phyloP scores from a whole-genome alignment of 2,888 invertebrate genomes.

The Eustalomyia histrio region DNA sequence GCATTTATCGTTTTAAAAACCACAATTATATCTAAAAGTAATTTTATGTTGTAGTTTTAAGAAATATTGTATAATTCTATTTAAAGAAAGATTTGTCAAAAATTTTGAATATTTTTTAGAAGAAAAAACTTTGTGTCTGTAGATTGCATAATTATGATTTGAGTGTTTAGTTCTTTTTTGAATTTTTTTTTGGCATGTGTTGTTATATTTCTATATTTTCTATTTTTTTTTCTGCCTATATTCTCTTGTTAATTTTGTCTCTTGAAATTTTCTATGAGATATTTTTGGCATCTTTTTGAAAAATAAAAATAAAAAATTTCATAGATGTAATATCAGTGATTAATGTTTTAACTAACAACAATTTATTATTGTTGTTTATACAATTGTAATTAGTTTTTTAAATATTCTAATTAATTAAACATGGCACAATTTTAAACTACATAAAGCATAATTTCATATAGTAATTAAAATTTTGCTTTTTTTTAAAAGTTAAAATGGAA shows the following conservation, averaged over 20 bases:
- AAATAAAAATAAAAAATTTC: slow-evolving; percentile 25
- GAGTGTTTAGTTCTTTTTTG: slow-evolving; percentile 34
- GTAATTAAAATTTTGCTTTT: too few species aligned
- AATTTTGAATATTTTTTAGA: slow-evolving; percentile 14
- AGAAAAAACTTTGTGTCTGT: slow-evolving; percentile 32
- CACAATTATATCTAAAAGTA: slow-evolving; percentile 36
- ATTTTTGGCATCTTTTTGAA: slow-evolving; percentile 55
- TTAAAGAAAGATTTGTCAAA: not conserved
- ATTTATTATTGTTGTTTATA: slow-evolving; percentile 14
- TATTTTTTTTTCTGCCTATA: not conserved
- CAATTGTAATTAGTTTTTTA: slow-evolving; percentile 1
- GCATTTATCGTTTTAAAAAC: slow-evolving; percentile 38
- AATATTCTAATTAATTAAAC: not conserved
- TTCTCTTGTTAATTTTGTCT: slow-evolving; percentile 3
- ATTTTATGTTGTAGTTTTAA: slow-evolving; percentile 5
- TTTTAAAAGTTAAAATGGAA: too few species aligned
- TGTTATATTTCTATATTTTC: not conserved
- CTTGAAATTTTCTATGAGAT: slow-evolving; percentile 33
- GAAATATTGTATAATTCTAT: not conserved
- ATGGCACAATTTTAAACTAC: too few species aligned
- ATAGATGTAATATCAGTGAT: slow-evolving; percentile 38
- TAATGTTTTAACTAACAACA: slow-evolving; percentile 31
- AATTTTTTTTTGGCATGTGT: slow-evolving; percentile 43
- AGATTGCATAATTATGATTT: slow-evolving; percentile 64
- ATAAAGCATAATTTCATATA: too few species aligned